Base-by-base conservation (phyloP, 2,888 invertebrate species). In the Drosophila atroscutellata region DNA sequence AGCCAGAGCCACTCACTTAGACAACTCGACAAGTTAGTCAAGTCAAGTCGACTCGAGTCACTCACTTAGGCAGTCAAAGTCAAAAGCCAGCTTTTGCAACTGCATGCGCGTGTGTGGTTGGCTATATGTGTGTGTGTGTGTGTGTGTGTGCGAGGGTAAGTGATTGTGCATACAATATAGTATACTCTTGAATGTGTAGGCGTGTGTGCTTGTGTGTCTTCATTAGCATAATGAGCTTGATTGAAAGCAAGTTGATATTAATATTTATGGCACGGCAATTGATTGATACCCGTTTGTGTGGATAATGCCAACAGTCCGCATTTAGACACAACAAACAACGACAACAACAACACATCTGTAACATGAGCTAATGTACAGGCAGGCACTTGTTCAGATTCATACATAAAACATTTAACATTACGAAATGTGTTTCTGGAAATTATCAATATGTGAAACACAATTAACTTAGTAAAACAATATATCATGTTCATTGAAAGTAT, bases 171-270 rank as follows among this genome's bases (percentile, higher is more conserved):
- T 39, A 37, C 30, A 26, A 58, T 42, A 55, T 56, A 24, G n/a
- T 37, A 36, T 13, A 36, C 24, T 26, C 39, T 30, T 57, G 66
- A 18, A 8, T 56, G 67, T 81, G 75, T 77, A 82, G 85, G 75
- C 70, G 81, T 72, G 72, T 67, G 67, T 80, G 77, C 74, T 65
- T 74, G 75, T 83, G 73, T 86, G 77, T 84, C 86, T 84, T 86
- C 77, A 86, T 83, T 83, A 83, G 79, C 83, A 83, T 85, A 87
- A 85, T 85, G 85, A 85, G 85, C 52, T 72, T 83, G 86, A 83
- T 86, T 88, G 86, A 83, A 83, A 76, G 86, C 80, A 70, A 80
- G 63, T 76, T 70, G 80, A 88, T 79, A 83, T 80, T 69, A 72
- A 80, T 82, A 84, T 75, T 84, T 75, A 77, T 80, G 51, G 60